Evolutionary conservation across 2,888 invertebrate species (phyloP).

Genomic region (Uropetala carovei): DNA sequence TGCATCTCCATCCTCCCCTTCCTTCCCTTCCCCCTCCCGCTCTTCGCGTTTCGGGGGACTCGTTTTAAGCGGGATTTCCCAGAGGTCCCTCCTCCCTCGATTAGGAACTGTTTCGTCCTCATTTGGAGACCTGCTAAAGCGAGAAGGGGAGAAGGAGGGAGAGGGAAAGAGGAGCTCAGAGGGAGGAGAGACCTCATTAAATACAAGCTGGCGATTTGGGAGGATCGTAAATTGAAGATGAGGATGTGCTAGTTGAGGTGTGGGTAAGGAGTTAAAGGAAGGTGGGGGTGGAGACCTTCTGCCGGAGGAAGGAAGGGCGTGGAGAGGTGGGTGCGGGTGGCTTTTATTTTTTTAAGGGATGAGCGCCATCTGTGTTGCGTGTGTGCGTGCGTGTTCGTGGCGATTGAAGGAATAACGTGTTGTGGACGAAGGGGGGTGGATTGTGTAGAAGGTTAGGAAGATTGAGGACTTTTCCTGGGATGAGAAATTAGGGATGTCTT

Average conservation of each 20-base stretch:
- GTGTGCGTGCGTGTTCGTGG: not conserved
- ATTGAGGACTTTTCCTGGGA: not conserved
- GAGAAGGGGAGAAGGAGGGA: not conserved
- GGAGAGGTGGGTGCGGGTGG: not conserved
- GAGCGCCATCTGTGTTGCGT: not conserved
- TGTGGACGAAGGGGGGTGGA: not conserved
- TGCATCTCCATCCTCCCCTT: not conserved
- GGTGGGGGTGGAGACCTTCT: not conserved
- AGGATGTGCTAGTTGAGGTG: not conserved
- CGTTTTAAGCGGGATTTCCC: constrained; percentile 41
- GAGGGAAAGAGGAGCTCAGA: not conserved
- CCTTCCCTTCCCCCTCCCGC: not conserved
- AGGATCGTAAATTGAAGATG: not conserved
- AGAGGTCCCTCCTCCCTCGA: constrained; percentile 23
- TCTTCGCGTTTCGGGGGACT: not conserved
- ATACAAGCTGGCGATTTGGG: not conserved
- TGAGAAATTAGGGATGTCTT: not conserved
- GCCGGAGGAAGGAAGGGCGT: not conserved
- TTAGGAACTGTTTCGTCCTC: constrained; percentile 19
- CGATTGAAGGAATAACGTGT: not conserved
- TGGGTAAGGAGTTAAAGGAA: not conserved
- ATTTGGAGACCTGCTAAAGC: not conserved
- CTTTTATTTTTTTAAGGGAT: not conserved
- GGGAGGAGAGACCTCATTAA: not conserved
- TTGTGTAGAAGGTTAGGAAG: not conserved